Conservation (phyloP, 2,797 vertebrate genomes). For the Centroberyx gerrardi region DNA sequence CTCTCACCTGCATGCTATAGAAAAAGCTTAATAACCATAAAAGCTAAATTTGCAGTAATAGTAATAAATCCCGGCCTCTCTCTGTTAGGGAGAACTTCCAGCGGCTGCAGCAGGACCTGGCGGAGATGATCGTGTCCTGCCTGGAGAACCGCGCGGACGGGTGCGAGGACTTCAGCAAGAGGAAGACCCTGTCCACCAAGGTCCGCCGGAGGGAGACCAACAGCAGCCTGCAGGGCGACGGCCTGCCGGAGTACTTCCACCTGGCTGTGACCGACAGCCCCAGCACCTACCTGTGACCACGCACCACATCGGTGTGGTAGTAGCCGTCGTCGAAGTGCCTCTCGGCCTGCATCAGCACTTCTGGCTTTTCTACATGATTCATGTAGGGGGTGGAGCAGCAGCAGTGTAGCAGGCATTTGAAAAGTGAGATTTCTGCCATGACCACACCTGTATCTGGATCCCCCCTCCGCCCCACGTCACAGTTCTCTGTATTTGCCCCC, state of each 20-base stretch:
- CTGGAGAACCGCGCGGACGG: conserved; percentile 84
- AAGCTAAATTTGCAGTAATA: too few relatives aligned
- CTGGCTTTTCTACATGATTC: not conserved
- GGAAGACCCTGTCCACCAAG: conserved; percentile 85
- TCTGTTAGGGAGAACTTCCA: conserved; percentile 94
- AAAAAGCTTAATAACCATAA: too few relatives aligned
- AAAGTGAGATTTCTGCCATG: conserved; percentile 10
- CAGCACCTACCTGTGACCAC: conserved; percentile 79
- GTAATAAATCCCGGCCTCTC: not conserved
- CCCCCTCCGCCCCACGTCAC: not conserved
- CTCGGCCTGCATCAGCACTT: not conserved
- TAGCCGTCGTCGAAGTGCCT: not conserved
- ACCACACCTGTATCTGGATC: not conserved
- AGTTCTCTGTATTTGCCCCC: not conserved
- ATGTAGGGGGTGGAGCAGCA: not conserved
- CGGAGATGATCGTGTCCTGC: conserved; percentile 90
- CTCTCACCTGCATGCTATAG: too few relatives aligned
- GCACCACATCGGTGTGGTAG: accelerated
- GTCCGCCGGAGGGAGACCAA: conserved; percentile 82
- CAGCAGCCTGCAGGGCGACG: conserved; percentile 81
- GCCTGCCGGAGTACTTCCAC: conserved; percentile 92
- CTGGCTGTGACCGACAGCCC: conserved; percentile 86
- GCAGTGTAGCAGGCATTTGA: not conserved
- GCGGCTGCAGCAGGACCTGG: conserved; percentile 92
- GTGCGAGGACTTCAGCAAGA: conserved; percentile 70